These are phyloP conservation scores for Uloborus diversus DNA, from an alignment of 1,140 invertebrate species.

Conservation along the genomic window DNA sequence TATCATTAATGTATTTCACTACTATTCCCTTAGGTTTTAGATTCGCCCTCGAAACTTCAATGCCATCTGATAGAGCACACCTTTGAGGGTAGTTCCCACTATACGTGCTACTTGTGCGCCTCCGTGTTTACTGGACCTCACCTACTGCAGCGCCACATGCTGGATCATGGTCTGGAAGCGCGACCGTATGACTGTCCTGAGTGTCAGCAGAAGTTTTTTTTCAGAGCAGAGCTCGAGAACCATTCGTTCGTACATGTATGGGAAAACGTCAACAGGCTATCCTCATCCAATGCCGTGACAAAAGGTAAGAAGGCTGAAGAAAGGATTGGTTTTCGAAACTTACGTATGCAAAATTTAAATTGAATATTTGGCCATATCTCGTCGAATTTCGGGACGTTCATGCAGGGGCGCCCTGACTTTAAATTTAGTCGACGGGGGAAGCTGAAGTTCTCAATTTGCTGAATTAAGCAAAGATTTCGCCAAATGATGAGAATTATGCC, in stretches of 20 bases:
- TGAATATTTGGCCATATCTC: no score
- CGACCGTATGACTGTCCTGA: slow-evolving; percentile 84
- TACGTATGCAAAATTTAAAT: no score
- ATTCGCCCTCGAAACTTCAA: slow-evolving; percentile 81
- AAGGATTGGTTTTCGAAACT: no score
- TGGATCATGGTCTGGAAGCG: slow-evolving; percentile 80
- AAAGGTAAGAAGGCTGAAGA: slow-evolving; percentile 23
- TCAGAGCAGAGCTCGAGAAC: slow-evolving; percentile 89
- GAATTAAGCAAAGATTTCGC: no score
- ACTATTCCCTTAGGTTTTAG: slow-evolving; percentile 66
- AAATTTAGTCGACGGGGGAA: no score
- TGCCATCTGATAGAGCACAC: slow-evolving; percentile 92
- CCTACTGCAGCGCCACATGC: slow-evolving; percentile 82
- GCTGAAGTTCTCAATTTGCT: no score
- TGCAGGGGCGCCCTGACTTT: no score
- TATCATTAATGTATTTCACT: no score
- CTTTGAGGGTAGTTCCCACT: slow-evolving; percentile 82
- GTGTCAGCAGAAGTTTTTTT: slow-evolving; percentile 90
- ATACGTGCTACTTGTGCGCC: slow-evolving; percentile 87
- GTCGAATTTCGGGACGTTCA: no score
- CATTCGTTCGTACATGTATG: slow-evolving; percentile 67
- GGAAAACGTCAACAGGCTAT: slow-evolving; percentile 13
- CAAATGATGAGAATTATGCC: no score
- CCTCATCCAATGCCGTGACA: background rate
- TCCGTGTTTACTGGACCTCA: slow-evolving; percentile 83